Base-by-base conservation (phyloP, 1,140 invertebrate species). In the Euglossa dilemma region DNA sequence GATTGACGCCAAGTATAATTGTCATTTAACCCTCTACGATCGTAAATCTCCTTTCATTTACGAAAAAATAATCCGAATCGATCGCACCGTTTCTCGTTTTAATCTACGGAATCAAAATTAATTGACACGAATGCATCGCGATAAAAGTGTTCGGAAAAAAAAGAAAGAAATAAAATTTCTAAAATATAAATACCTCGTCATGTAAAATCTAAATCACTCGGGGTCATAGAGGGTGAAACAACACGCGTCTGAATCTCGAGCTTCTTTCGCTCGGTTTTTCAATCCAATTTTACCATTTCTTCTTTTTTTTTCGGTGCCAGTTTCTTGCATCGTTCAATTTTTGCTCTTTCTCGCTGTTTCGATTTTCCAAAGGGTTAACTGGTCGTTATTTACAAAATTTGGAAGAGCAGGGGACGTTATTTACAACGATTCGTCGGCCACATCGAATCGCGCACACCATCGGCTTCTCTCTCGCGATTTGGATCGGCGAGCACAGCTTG, bases 401-500 rank as follows among this genome's bases (percentile, higher is more conserved):
- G 5, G 59, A 88, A 75, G 47, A 56, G 64, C 23, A n/a, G 43
- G 63, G 63, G 50, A 57, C 14, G 45, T 76, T 76, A 80, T 76
- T 64, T 88, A 84, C 63, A 76, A 59, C 80, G 74, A 74, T 67
- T 67, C 28, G 54, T 16, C 28, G 63, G 28, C 20, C 28, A 61
- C 47, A 59, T 74, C 61, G 43, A 72, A 85, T 84, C 59, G 69
- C 59, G n/a, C 28, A 56, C 56, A 54, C 25, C 28, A 84, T 75
- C 64, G 63, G 71, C 43, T 70, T 86, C 74, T 74, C 56, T 47
- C 36, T 69, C 43, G 28, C 74, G 83, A 84, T 90, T 89, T 85
- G 74, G 80, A 89, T 90, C 83, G 83, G 80, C 45, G 82, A 87
- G 70, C 87, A 87, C 79, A 83, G 52, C 67, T 64, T 80, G 82